A percentile compares a stretch with the other conserved stretches of the same genome.
Evolutionary conservation across 2,797 vertebrate genomes (phyloP).

Genomic region (Danio choprae): DNA sequence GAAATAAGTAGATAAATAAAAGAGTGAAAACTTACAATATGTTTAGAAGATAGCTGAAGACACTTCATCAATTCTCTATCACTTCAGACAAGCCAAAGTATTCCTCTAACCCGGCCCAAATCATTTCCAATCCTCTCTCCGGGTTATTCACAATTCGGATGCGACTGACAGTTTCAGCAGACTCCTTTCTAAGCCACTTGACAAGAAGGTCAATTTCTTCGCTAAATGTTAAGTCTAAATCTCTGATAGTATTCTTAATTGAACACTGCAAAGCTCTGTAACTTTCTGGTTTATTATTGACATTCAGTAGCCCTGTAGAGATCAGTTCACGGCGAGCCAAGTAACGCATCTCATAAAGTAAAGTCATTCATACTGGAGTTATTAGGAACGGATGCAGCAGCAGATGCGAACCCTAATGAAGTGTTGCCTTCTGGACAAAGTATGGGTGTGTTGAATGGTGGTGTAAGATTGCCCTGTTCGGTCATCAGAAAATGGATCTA

Average conservation of each 20-base stretch:
- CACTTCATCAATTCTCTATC: slow-evolving; percentile 9
- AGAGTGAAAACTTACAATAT: not conserved
- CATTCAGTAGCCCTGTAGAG: not conserved
- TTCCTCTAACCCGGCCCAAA: slow-evolving; percentile 6
- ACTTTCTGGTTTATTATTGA: not conserved
- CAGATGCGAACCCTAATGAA: not conserved
- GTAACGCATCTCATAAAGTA: not conserved
- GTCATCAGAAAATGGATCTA: not conserved
- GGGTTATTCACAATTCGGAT: not conserved
- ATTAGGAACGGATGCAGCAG: not conserved
- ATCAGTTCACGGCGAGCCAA: not conserved
- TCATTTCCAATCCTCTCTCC: not conserved
- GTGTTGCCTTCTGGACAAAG: not conserved
- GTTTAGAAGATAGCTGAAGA: not conserved
- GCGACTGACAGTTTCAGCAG: not conserved
- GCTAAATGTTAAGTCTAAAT: not conserved
- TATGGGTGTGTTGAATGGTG: not conserved
- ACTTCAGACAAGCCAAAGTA: not conserved
- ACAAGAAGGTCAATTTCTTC: not conserved
- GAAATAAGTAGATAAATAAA: no score
- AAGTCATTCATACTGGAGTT: not conserved
- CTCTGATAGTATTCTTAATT: not conserved
- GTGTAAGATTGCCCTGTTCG: no score
- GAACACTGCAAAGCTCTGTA: not conserved
- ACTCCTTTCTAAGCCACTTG: not conserved